phyloP scores from a whole-genome alignment of 1,140 invertebrate genomes.

The Ceratina japonica region DNA sequence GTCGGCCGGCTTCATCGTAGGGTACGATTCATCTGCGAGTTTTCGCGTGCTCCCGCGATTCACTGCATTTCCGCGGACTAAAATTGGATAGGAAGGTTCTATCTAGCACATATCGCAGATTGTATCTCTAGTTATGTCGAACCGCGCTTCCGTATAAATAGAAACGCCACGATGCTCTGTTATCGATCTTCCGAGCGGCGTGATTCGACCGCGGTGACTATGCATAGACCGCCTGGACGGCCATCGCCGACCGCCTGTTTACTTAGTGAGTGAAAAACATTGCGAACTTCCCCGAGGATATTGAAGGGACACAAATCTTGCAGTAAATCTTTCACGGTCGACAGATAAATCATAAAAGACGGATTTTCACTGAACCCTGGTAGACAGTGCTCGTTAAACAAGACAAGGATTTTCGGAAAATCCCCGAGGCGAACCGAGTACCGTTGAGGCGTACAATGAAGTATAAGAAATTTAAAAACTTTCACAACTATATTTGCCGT shows the following conservation, averaged over 20 bases:
- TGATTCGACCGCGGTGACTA: slow-evolving; percentile 63
- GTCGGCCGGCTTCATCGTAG: neutral
- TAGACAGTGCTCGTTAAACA: neutral
- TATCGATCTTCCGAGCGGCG: slow-evolving; percentile 67
- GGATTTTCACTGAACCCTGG: slow-evolving; percentile 13
- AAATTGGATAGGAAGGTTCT: slow-evolving; percentile 50
- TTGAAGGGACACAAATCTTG: slow-evolving; percentile 17
- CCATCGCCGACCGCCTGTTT: neutral
- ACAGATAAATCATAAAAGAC: slow-evolving; percentile 9
- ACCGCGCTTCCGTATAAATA: slow-evolving; percentile 67
- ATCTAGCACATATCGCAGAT: slow-evolving; percentile 58
- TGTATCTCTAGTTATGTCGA: slow-evolving; percentile 59
- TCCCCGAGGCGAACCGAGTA: neutral
- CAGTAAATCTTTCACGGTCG: slow-evolving; percentile 18
- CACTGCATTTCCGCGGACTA: slow-evolving; percentile 3
- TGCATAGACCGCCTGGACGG: slow-evolving; percentile 29
- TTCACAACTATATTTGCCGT: too few relatives aligned
- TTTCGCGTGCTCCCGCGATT: slow-evolving; percentile 11
- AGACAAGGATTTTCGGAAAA: neutral
- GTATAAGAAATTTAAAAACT: neutral
- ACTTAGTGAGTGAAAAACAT: slow-evolving; percentile 46
- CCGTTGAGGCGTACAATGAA: neutral
- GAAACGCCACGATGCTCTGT: slow-evolving; percentile 58
- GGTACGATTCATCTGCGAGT: neutral
- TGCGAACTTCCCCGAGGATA: slow-evolving; percentile 17